Evolutionary conservation across 2,113 vertebrate genomes (phyloP).

Genomic region (Phalacrocorax aristotelis): DNA sequence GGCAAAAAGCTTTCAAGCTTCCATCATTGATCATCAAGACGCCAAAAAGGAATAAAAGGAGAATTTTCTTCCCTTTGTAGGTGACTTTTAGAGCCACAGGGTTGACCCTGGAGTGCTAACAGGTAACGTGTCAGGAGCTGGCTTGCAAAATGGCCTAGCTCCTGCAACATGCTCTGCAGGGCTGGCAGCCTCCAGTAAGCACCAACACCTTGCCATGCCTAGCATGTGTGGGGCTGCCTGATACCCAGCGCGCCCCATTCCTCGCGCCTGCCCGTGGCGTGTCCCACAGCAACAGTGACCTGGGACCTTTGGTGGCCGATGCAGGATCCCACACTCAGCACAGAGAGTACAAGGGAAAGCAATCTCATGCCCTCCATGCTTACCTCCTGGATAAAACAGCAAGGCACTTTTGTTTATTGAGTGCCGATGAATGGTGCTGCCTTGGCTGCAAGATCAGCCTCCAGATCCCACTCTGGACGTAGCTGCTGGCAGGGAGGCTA

Average conservation of each 20-base stretch:
- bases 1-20: background rate
- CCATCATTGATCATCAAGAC: background rate
- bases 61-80: background rate
- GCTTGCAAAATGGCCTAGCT: background rate
- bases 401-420: slow-evolving; percentile 48
- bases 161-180: accelerated
- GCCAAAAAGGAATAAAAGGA: background rate
- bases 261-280: accelerated
- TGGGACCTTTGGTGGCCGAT: background rate
- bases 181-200: background rate
- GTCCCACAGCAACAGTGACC: background rate
- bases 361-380: background rate
- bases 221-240: accelerated
- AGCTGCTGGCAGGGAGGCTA: background rate
- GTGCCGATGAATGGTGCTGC: background rate
- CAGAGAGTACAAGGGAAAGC: background rate
- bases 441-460: background rate
- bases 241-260: accelerated
- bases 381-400: slow-evolving; percentile 18
- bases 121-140: background rate
- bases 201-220: background rate
- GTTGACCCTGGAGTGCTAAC: background rate
- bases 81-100: background rate
- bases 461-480: background rate
- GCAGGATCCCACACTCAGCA: background rate